These are phyloP conservation scores for Ditula angustiorana DNA, from an alignment of 2,888 invertebrate genomes.

Conservation along the genomic window DNA sequence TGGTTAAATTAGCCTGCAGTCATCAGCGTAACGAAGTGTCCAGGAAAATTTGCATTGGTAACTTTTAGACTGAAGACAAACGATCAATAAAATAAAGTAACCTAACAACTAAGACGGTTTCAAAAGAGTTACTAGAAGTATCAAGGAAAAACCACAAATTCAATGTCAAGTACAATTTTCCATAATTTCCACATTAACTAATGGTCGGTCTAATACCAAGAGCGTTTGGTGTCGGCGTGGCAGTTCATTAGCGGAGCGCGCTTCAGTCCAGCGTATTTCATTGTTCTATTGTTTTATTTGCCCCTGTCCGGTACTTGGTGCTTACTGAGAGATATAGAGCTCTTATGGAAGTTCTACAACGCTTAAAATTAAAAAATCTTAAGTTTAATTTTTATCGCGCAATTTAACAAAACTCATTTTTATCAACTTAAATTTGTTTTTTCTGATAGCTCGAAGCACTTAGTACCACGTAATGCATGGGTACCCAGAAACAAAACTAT, in stretches of 20 bases:
- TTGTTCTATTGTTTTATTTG: constrained; percentile 72
- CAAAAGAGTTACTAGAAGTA: constrained; percentile 8
- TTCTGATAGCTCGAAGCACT: constrained; percentile 43
- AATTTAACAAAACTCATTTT: constrained; percentile 7
- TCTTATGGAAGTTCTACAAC: constrained; percentile 41
- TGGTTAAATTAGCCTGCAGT: constrained; percentile 3
- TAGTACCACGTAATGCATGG: constrained; percentile 41
- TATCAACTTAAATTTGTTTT: too few relatives aligned
- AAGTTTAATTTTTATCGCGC: background rate
- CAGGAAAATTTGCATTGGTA: background rate
- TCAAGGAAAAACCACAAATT: background rate
- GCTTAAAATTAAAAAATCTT: constrained; percentile 50
- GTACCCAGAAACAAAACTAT: constrained; percentile 9
- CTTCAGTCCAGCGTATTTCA: constrained; percentile 68
- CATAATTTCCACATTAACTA: constrained; percentile 41
- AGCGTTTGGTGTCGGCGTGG: constrained; percentile 52
- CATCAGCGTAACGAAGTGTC: background rate
- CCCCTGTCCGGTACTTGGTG: constrained; percentile 56
- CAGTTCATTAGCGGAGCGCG: constrained; percentile 70
- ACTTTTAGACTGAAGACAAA: background rate
- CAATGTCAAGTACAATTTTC: constrained; percentile 33
- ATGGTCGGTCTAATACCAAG: constrained; percentile 57
- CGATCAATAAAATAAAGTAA: background rate
- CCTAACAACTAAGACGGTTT: background rate
- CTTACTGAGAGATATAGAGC: constrained; percentile 64